phyloP scores from a whole-genome alignment of 2,797 vertebrate genomes.

The Ptychobarbus kaznakovi region DNA sequence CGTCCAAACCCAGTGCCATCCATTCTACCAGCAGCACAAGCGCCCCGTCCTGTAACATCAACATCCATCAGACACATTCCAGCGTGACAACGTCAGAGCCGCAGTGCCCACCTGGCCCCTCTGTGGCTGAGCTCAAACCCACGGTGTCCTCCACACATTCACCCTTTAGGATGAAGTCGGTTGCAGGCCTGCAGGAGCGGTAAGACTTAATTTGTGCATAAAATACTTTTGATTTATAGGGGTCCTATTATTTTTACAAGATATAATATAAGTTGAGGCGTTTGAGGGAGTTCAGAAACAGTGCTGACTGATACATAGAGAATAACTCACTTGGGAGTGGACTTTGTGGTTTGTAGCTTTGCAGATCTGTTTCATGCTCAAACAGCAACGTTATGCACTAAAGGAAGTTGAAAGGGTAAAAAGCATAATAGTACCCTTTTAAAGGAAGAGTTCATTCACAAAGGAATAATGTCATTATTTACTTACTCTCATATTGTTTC shows the following conservation, averaged over 20 bases:
- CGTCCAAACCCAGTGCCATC: constrained; percentile 74
- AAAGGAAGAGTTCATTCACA: background rate
- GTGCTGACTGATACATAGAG: background rate
- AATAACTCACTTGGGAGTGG: background rate
- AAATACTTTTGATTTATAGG: background rate
- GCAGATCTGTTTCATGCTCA: background rate
- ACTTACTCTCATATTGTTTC: background rate
- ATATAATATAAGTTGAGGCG: background rate
- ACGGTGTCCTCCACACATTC: constrained; percentile 81
- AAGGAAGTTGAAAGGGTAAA: background rate
- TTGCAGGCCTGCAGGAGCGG: constrained; percentile 94
- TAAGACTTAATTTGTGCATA: constrained; percentile 63
- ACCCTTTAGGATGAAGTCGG: constrained; percentile 97
- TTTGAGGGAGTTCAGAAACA: background rate
- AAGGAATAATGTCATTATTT: background rate
- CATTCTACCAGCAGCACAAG: constrained; percentile 66
- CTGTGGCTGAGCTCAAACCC: constrained; percentile 82
- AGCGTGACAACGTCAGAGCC: constrained; percentile 36
- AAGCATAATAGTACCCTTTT: background rate
- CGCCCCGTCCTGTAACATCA: constrained; percentile 62
- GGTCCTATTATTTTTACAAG: background rate
- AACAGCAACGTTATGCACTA: background rate
- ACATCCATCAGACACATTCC: constrained; percentile 66
- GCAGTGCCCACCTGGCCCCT: constrained; percentile 41
- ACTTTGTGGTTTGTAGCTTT: background rate